phyloP scores from a whole-genome alignment of 1,140 invertebrate genomes.

The Potamilus streckersoni region DNA sequence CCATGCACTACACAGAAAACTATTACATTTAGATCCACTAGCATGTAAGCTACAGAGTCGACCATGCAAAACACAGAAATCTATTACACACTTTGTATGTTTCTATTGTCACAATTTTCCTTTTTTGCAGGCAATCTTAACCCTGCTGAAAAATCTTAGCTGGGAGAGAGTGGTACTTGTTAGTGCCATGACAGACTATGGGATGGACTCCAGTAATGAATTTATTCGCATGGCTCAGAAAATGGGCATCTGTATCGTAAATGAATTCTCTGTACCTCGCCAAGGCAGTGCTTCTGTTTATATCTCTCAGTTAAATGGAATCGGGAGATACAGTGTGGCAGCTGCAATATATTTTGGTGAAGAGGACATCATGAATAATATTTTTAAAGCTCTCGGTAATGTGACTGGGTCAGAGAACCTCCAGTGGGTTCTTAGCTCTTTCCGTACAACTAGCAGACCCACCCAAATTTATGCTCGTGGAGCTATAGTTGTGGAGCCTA shows the following conservation, averaged over 20 bases:
- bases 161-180: slow-evolving; percentile 68
- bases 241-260: slow-evolving; percentile 46
- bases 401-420: slow-evolving; percentile 24
- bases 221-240: slow-evolving; percentile 42
- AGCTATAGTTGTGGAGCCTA: slow-evolving; percentile 41
- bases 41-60: background rate
- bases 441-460: slow-evolving; percentile 36
- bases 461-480: slow-evolving; percentile 46
- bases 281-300: slow-evolving; percentile 22
- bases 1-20: slow-evolving; percentile 4
- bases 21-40: background rate
- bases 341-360: slow-evolving; percentile 46
- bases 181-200: slow-evolving; percentile 57
- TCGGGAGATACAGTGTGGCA: slow-evolving; percentile 30
- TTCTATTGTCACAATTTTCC: slow-evolving; percentile 36
- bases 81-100: background rate
- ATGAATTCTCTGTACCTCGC: slow-evolving; percentile 18
- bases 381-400: slow-evolving; percentile 25
- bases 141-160: slow-evolving; percentile 59
- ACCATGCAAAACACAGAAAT: background rate
- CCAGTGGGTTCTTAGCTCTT: slow-evolving; percentile 52
- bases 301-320: slow-evolving; percentile 12
- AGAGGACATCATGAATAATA: background rate
- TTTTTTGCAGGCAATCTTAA: slow-evolving; percentile 56
- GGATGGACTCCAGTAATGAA: slow-evolving; percentile 46